A percentile compares a stretch with the other conserved stretches of the same genome.
phyloP scores from a whole-genome alignment of 1,140 invertebrate species.

The Leptopilina clavipes region DNA sequence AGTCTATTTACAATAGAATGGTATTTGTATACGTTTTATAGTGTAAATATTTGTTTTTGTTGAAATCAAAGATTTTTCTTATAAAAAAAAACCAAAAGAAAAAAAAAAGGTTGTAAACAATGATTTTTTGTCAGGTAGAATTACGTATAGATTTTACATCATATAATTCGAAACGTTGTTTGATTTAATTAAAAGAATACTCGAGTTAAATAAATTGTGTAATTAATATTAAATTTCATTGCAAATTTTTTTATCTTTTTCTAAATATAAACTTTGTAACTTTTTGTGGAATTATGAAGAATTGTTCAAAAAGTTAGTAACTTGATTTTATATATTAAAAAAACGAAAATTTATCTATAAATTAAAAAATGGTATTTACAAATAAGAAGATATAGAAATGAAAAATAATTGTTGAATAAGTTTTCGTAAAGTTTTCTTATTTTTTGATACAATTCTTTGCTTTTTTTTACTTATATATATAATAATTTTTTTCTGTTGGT shows the following conservation, averaged over 20 bases:
- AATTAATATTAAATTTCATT: conserved; percentile 40
- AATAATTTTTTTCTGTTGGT: neutral
- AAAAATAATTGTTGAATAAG: no score
- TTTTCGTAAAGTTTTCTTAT: neutral
- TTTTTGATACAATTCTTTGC: conserved; percentile 34
- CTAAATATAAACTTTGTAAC: no score
- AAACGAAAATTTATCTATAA: no score
- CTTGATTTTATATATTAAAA: no score
- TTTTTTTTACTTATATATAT: neutral
- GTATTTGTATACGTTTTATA: conserved; percentile 27
- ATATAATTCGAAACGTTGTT: conserved; percentile 37
- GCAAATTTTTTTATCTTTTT: neutral
- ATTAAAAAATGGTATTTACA: neutral
- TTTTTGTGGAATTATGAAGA: neutral
- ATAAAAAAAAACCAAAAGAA: conserved; percentile 43
- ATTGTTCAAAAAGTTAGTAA: neutral
- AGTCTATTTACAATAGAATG: neutral
- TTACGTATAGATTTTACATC: conserved; percentile 42
- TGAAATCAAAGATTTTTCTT: neutral
- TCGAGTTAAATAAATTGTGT: conserved; percentile 53
- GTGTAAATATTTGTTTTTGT: conserved; percentile 23
- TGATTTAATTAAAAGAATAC: conserved; percentile 52
- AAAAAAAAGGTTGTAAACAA: conserved; percentile 10
- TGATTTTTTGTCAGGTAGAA: conserved; percentile 46
- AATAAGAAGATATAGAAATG: no score